These are phyloP conservation scores for Amiota mariae DNA, from an alignment of 2,888 invertebrate genomes.

Conservation along the genomic window DNA sequence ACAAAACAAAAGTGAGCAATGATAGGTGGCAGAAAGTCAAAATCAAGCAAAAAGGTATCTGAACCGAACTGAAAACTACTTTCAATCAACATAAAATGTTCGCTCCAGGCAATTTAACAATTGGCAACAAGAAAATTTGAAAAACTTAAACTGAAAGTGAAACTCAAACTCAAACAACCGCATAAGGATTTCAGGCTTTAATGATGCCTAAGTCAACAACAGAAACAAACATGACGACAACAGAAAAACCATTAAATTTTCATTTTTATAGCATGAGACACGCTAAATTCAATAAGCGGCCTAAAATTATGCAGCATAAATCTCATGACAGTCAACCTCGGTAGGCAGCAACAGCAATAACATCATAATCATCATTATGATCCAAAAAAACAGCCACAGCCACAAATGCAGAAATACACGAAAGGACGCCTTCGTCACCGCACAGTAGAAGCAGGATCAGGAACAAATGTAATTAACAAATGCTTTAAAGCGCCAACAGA, in stretches of 20 bases:
- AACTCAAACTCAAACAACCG: too few species aligned
- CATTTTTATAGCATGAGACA: conserved; percentile 1
- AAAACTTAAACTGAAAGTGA: too few species aligned
- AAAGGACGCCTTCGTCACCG: neutral
- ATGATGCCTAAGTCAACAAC: neutral
- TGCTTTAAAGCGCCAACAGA: neutral
- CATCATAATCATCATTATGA: neutral
- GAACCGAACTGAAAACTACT: neutral
- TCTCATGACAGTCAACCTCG: neutral
- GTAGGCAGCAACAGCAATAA: neutral
- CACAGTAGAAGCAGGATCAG: neutral
- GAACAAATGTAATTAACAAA: conserved; percentile 27
- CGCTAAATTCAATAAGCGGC: conserved; percentile 19
- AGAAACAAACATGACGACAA: neutral
- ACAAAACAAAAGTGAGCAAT: too few species aligned
- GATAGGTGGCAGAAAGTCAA: neutral
- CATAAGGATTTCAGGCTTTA: neutral
- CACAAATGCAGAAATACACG: neutral
- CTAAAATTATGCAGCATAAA: conserved; percentile 2
- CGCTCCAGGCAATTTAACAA: too few species aligned
- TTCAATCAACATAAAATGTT: too few species aligned
- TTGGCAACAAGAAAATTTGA: too few species aligned
- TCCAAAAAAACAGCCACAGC: neutral
- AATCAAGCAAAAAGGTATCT: neutral
- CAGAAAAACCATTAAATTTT: conserved; percentile 18